Evolutionary conservation across 2,113 vertebrate species (phyloP).

Genomic region (Ameiurus melas): DNA sequence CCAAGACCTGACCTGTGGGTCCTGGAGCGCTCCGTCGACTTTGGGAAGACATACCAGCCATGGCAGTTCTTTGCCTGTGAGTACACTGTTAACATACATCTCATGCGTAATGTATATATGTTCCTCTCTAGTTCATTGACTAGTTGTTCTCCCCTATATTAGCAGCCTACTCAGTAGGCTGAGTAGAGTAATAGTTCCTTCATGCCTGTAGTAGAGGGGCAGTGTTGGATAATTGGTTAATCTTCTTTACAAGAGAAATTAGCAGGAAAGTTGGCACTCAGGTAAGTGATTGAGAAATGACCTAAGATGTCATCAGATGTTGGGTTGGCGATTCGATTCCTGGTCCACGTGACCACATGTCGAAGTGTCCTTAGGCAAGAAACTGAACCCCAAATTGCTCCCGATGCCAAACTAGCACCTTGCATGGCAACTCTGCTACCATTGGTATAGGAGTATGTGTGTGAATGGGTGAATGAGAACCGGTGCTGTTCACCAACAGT

Average conservation of each 20-base stretch:
- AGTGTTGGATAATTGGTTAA: neutral
- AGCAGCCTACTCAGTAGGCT: no score
- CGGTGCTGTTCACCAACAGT: neutral
- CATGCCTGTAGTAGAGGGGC: neutral
- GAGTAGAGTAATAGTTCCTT: neutral
- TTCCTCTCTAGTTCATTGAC: neutral
- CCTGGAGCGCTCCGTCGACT: constrained; percentile 88
- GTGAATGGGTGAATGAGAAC: no score
- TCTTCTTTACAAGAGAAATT: neutral
- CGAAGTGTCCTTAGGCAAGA: no score
- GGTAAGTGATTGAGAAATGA: neutral
- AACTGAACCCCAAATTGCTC: no score
- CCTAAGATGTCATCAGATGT: neutral
- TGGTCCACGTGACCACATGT: no score
- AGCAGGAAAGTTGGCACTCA: neutral
- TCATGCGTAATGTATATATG: neutral
- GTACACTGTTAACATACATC: constrained; percentile 61
- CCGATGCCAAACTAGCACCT: no score
- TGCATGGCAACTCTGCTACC: no score
- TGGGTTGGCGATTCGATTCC: no score
- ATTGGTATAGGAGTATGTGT: no score
- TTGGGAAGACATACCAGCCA: constrained; percentile 85
- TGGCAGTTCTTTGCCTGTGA: constrained; percentile 99
- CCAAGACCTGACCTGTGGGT: constrained; percentile 98
- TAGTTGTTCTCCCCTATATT: neutral